phyloP scores from a whole-genome alignment of 2,888 invertebrate genomes.

The Orthosia gothica region DNA sequence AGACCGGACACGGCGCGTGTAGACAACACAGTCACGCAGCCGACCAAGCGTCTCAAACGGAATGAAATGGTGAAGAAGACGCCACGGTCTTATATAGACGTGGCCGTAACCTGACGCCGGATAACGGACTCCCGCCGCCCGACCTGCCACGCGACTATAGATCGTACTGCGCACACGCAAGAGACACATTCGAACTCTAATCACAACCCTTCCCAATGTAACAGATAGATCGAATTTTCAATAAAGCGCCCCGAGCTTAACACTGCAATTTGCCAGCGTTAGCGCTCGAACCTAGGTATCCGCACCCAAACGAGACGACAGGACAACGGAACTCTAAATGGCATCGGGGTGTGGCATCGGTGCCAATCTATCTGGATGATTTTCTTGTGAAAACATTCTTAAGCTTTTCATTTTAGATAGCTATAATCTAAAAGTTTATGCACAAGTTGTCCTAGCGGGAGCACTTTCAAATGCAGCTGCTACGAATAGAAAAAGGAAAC shows the following conservation, averaged over 20 bases:
- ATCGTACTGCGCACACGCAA: slow-evolving; percentile 79
- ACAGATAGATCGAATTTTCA: slow-evolving; percentile 90
- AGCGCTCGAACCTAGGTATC: slow-evolving; percentile 78
- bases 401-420: neutral
- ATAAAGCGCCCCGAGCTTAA: slow-evolving; percentile 89
- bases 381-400: slow-evolving; percentile 43
- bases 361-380: slow-evolving; percentile 52
- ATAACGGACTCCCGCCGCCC: slow-evolving; percentile 88
- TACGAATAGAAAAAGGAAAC: no score
- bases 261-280: slow-evolving; percentile 87
- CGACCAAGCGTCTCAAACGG: slow-evolving; percentile 88
- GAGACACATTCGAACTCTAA: slow-evolving; percentile 73
- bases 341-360: slow-evolving; percentile 69
- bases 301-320: slow-evolving; percentile 78
- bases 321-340: slow-evolving; percentile 85
- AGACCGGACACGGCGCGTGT: slow-evolving; percentile 76
- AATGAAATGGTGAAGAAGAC: slow-evolving; percentile 91
- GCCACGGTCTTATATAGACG: slow-evolving; percentile 91
- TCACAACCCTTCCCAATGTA: slow-evolving; percentile 81
- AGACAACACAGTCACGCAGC: slow-evolving; percentile 80
- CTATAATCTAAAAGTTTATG: no score
- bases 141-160: slow-evolving; percentile 76
- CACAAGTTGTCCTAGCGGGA: neutral
- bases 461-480: no score
- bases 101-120: slow-evolving; percentile 91